A percentile compares a stretch with the other conserved stretches of the same genome.
phyloP scores from a whole-genome alignment of 2,888 invertebrate species.

The Sepioteuthis lessoniana region DNA sequence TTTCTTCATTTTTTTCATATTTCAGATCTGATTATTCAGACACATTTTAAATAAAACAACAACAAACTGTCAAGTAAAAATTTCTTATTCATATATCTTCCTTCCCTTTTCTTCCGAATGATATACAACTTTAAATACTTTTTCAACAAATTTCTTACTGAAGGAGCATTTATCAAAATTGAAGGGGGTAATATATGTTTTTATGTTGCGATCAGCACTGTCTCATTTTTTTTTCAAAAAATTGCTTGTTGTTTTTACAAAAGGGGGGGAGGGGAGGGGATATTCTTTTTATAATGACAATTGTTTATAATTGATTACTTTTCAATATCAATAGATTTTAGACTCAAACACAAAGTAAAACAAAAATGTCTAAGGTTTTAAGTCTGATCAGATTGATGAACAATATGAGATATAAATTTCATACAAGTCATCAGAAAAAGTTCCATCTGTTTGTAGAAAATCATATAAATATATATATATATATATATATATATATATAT shows the following conservation, averaged over 20 bases:
- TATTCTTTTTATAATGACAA: neutral
- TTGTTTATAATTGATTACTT: neutral
- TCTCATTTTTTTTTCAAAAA: neutral
- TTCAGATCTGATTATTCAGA: neutral
- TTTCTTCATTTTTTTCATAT: neutral
- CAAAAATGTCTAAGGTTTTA: constrained; percentile 7
- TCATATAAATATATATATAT: constrained; percentile 25
- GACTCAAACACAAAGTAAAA: neutral
- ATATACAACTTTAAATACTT: neutral
- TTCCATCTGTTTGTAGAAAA: neutral
- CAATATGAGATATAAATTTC: neutral
- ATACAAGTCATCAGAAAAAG: constrained; percentile 8
- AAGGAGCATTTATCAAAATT: neutral
- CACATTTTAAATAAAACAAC: neutral
- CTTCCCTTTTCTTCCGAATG: neutral
- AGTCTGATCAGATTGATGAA: neutral
- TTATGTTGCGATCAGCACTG: no score
- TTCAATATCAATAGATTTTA: neutral
- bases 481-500: constrained; percentile 46
- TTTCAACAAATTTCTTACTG: neutral
- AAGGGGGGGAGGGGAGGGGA: neutral
- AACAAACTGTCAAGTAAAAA: neutral
- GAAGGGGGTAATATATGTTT: neutral
- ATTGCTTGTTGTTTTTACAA: neutral
- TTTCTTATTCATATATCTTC: constrained; percentile 13